Conservation (phyloP, 2,888 invertebrate genomes). For the Hirudinaria manillensis region DNA sequence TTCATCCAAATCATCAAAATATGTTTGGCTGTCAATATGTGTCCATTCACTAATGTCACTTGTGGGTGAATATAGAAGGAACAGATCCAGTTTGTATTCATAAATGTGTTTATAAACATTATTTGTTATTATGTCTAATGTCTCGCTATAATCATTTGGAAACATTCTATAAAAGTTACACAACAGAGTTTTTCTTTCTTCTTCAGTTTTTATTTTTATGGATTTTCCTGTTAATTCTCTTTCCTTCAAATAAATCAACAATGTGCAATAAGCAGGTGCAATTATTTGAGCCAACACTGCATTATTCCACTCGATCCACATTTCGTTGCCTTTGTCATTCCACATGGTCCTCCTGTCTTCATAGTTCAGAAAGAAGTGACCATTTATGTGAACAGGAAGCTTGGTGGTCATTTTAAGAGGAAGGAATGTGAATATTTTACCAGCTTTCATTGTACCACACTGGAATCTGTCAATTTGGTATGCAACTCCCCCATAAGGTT, state of each 20-base stretch:
- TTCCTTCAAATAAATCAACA: slow-evolving; percentile 12
- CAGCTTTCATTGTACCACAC: neutral
- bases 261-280: slow-evolving; percentile 41
- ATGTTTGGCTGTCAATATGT: neutral
- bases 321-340: slow-evolving; percentile 32
- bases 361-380: slow-evolving; percentile 43
- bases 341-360: slow-evolving; percentile 26
- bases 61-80: neutral
- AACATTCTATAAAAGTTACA: neutral
- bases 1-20: slow-evolving; percentile 15
- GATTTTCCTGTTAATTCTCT: neutral
- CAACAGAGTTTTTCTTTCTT: too few relatives aligned
- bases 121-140: neutral
- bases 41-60: neutral
- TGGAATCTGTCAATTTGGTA: slow-evolving; percentile 17
- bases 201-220: too few relatives aligned
- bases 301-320: slow-evolving; percentile 45
- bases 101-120: neutral
- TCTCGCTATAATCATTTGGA: neutral
- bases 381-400: slow-evolving; percentile 46
- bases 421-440: slow-evolving; percentile 44
- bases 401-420: slow-evolving; percentile 44
- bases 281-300: slow-evolving; percentile 41
- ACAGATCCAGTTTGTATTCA: neutral
- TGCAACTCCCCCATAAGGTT: slow-evolving; percentile 38